A percentile compares a stretch with the other conserved stretches of the same genome.
Evolutionary conservation across 2,797 vertebrate genomes (phyloP).

Genomic region (Novumbra hubbsi): DNA sequence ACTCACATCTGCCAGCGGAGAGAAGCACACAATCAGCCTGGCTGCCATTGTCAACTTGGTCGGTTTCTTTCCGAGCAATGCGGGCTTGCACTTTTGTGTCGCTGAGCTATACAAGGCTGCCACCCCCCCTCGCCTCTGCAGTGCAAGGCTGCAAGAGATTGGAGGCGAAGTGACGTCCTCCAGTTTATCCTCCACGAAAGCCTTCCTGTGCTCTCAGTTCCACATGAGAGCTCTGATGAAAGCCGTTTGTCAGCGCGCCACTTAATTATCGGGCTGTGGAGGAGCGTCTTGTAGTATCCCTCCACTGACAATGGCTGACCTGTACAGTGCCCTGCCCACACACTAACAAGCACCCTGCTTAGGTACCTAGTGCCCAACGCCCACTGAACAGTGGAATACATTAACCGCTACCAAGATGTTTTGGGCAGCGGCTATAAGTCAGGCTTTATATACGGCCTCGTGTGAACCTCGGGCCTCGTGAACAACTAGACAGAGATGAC

Average conservation of each 20-base stretch:
- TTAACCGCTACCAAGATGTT: constrained; percentile 35
- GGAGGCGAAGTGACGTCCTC: constrained; percentile 74
- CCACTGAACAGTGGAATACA: constrained; percentile 63
- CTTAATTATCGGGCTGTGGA: constrained; percentile 79
- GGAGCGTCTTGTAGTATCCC: constrained; percentile 66
- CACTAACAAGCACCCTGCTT: constrained; percentile 51
- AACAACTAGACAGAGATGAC: neutral
- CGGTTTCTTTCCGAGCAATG: constrained; percentile 35
- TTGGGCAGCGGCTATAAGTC: constrained; percentile 29
- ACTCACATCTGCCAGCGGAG: constrained; percentile 37
- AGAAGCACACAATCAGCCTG: constrained; percentile 15
- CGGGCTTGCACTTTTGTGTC: constrained; percentile 30
- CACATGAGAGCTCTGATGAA: constrained; percentile 80
- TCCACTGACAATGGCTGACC: constrained; percentile 66
- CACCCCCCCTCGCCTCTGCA: constrained; percentile 48
- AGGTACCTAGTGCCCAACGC: constrained; percentile 62
- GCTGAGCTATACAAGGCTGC: constrained; percentile 30
- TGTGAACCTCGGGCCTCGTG: constrained; percentile 24
- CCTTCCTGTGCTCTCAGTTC: constrained; percentile 78
- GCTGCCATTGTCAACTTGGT: constrained; percentile 40
- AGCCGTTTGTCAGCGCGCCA: constrained; percentile 77
- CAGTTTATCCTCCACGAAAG: constrained; percentile 76
- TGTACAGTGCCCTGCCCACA: constrained; percentile 59
- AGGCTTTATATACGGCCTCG: constrained; percentile 17
- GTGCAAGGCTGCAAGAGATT: constrained; percentile 69